Evolutionary conservation across 2,113 vertebrate species (phyloP).

Genomic region (Actenoides lindsayi): DNA sequence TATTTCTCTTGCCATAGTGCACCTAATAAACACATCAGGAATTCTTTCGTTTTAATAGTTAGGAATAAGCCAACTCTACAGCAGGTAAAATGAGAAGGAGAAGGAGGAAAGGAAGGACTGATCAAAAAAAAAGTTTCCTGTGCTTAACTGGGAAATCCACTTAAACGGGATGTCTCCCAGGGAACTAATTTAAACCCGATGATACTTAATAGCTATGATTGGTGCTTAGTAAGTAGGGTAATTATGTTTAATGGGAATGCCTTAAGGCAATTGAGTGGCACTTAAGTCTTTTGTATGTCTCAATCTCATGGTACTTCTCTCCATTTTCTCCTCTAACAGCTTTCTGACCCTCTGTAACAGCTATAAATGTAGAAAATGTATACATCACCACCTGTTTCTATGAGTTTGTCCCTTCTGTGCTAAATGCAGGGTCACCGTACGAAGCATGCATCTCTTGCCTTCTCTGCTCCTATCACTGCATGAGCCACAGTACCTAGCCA

Average conservation of each 20-base stretch:
- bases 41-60: not conserved
- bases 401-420: slow-evolving; percentile 32
- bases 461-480: not conserved
- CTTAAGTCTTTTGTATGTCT: slow-evolving; percentile 65
- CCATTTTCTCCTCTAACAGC: slow-evolving; percentile 61
- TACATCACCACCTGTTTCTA: slow-evolving; percentile 49
- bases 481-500: not conserved
- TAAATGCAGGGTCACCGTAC: slow-evolving; percentile 10
- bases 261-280: slow-evolving; percentile 68
- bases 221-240: slow-evolving; percentile 72
- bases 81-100: slow-evolving; percentile 20
- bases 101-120: slow-evolving; percentile 9
- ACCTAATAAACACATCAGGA: not conserved
- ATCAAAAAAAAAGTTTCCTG: slow-evolving; percentile 56
- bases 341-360: slow-evolving; percentile 57
- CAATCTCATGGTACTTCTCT: slow-evolving; percentile 62
- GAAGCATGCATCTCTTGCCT: not conserved
- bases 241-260: slow-evolving; percentile 71
- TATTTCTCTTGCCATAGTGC: not conserved
- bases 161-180: slow-evolving; percentile 66
- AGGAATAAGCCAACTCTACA: not conserved
- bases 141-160: slow-evolving; percentile 61
- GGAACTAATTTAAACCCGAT: slow-evolving; percentile 72
- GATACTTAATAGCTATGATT: slow-evolving; percentile 72
- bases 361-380: slow-evolving; percentile 37